Evolutionary conservation across 2,888 invertebrate genomes (phyloP).

Genomic region (Rhingia campestris): DNA sequence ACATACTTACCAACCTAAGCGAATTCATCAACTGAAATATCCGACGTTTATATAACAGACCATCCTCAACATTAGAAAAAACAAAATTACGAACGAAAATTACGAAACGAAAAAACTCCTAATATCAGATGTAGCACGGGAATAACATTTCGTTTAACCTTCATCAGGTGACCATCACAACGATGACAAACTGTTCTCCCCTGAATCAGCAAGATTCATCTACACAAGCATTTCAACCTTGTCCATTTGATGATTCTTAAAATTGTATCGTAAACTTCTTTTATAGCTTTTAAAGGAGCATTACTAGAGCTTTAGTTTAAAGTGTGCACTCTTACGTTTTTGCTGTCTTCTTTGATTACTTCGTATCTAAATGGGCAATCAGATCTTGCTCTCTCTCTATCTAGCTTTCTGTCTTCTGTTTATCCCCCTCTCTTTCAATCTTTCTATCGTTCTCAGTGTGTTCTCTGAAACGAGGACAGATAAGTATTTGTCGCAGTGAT

Average conservation of each 20-base stretch:
- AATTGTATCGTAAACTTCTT: constrained; percentile 70
- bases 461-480: constrained; percentile 59
- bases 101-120: too few relatives aligned
- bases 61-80: too few relatives aligned
- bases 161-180: constrained; percentile 7
- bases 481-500: constrained; percentile 72
- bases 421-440: neutral
- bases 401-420: constrained; percentile 8
- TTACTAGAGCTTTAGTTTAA: constrained; percentile 68
- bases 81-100: neutral
- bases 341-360: constrained; percentile 67
- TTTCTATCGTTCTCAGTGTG: too few relatives aligned
- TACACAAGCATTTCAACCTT: constrained; percentile 60
- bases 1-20: too few relatives aligned
- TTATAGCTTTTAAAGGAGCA: constrained; percentile 68
- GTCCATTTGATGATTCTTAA: constrained; percentile 63
- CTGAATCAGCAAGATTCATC: constrained; percentile 45
- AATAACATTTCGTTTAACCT: constrained; percentile 13
- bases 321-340: constrained; percentile 62
- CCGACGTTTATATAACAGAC: too few relatives aligned
- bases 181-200: constrained; percentile 21
- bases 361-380: constrained; percentile 72
- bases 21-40: too few relatives aligned
- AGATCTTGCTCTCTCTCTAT: neutral
- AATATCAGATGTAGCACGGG: neutral